These are phyloP conservation scores for Oxyura jamaicensis DNA, from an alignment of 2,113 vertebrate genomes.

Conservation along the genomic window DNA sequence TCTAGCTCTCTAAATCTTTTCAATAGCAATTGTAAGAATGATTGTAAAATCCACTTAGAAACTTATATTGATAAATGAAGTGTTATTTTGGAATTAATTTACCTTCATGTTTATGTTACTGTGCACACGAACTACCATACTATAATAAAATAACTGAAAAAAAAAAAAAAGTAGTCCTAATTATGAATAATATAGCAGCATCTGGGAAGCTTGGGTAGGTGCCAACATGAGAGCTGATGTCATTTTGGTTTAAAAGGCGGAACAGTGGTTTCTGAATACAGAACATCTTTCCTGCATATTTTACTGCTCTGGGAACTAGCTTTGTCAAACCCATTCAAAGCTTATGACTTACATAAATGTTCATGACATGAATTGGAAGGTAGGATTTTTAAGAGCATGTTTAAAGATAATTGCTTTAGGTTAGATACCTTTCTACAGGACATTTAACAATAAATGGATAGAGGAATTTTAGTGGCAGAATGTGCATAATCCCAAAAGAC, in stretches of 20 bases:
- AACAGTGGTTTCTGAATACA: conserved; percentile 17
- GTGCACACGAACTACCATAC: background rate
- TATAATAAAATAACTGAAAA: background rate
- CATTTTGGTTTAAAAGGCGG: conserved; percentile 24
- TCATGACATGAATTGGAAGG: background rate
- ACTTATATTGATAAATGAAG: background rate
- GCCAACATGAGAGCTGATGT: background rate
- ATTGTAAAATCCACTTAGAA: background rate
- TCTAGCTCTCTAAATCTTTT: background rate
- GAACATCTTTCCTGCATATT: background rate
- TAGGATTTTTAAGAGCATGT: background rate
- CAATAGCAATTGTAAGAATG: background rate
- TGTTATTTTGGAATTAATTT: background rate
- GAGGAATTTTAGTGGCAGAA: background rate
- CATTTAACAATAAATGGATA: background rate
- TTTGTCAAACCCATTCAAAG: background rate
- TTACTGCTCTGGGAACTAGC: background rate
- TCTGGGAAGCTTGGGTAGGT: conserved; percentile 11
- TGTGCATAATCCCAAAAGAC: background rate
- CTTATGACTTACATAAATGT: background rate
- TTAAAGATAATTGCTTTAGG: background rate
- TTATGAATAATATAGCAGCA: conserved; percentile 37
- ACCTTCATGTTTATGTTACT: background rate
- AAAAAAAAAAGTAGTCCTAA: background rate
- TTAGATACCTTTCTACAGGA: background rate